Conservation (phyloP, 1,140 invertebrate species). For the Catajapyx aquilonaris region DNA sequence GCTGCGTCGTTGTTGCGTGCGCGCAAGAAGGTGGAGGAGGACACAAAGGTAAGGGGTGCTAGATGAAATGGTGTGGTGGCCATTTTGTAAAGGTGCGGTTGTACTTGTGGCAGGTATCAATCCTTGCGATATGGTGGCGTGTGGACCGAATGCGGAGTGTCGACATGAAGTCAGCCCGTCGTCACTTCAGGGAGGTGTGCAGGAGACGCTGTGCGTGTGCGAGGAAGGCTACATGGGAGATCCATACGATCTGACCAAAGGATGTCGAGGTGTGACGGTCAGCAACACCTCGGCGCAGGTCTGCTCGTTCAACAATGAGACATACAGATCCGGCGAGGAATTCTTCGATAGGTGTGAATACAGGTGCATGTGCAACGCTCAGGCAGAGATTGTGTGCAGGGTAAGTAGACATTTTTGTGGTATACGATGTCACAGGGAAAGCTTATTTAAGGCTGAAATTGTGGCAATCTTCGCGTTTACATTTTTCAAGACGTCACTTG, state of each 20-base stretch:
- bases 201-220: constrained; percentile 18
- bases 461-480: too few relatives aligned
- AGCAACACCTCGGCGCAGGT: constrained; percentile 11
- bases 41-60: background rate
- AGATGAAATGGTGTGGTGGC: background rate
- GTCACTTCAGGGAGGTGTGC: background rate
- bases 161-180: background rate
- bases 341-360: constrained; percentile 21
- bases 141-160: background rate
- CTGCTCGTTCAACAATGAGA: constrained; percentile 18
- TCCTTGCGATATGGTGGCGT: background rate
- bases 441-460: too few relatives aligned
- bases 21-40: background rate
- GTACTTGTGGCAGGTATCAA: background rate
- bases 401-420: too few relatives aligned
- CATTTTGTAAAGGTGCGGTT: background rate
- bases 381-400: constrained; percentile 19
- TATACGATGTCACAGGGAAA: too few relatives aligned
- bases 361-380: constrained; percentile 19
- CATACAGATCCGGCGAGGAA: constrained; percentile 18
- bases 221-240: constrained; percentile 17
- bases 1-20: background rate
- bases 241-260: constrained; percentile 17
- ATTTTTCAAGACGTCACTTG: too few relatives aligned
- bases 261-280: constrained; percentile 13